A percentile compares a stretch with the other conserved stretches of the same genome.
Evolutionary conservation across 2,113 vertebrate genomes (phyloP).

Genomic region (Paedocypris sp.): DNA sequence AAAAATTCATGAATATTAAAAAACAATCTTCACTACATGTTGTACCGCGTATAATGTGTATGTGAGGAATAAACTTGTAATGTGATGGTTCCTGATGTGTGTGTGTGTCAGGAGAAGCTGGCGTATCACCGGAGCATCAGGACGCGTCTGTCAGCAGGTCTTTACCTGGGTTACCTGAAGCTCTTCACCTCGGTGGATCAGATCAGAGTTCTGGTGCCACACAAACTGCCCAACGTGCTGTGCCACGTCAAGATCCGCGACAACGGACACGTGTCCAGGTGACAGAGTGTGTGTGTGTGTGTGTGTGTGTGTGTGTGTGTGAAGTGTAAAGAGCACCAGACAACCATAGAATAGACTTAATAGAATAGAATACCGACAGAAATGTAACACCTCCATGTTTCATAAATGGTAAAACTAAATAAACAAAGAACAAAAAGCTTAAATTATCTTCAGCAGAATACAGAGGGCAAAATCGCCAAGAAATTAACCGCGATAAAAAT

Average conservation of each 20-base stretch:
- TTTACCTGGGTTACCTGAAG: conserved; percentile 85
- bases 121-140: conserved; percentile 73
- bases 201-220: conserved; percentile 77
- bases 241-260: conserved; percentile 79
- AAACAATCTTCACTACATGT: no score
- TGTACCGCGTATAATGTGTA: no score
- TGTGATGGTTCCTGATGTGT: neutral
- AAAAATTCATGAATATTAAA: no score
- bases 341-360: neutral
- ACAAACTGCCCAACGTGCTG: conserved; percentile 77
- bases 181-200: conserved; percentile 84
- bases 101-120: conserved; percentile 65
- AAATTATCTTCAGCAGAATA: no score
- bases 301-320: neutral
- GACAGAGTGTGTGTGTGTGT: neutral
- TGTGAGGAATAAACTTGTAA: no score
- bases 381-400: no score
- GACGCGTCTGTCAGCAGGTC: conserved; percentile 66
- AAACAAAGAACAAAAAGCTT: no score
- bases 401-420: no score
- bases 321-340: neutral
- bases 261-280: conserved; percentile 83
- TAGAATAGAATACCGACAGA: no score
- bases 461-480: no score
- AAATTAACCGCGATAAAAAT: no score